phyloP scores from a whole-genome alignment of 2,888 invertebrate species.

The Blastobasis lacticolella region DNA sequence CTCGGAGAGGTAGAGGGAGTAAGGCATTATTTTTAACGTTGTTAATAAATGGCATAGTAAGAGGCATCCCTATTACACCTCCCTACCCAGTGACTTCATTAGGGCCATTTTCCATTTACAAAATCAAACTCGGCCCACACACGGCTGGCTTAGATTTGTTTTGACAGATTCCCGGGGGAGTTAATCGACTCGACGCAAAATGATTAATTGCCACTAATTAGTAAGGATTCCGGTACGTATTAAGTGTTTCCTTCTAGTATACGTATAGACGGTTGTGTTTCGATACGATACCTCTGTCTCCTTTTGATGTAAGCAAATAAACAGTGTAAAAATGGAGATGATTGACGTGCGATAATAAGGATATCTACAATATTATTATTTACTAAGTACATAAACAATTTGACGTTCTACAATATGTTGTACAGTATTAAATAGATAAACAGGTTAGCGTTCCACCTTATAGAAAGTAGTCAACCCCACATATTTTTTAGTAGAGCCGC shows the following conservation, averaged over 20 bases:
- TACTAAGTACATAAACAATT: background rate
- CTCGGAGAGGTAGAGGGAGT: background rate
- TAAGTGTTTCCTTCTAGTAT: background rate
- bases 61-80: no score
- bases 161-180: background rate
- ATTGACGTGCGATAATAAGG: background rate
- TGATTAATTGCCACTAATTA: slow-evolving; percentile 3
- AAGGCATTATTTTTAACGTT: background rate
- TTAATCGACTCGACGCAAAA: background rate
- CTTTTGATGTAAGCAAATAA: background rate
- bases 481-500: no score
- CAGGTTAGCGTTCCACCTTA: no score
- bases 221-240: background rate
- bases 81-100: background rate
- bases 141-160: no score
- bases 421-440: background rate
- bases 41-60: background rate
- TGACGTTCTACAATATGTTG: background rate
- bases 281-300: background rate
- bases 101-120: background rate
- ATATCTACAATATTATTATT: background rate
- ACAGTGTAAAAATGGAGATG: background rate
- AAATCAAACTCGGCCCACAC: background rate
- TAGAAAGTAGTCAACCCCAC: no score
- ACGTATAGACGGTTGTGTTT: no score